Conservation (phyloP, 2,888 invertebrate genomes). For the Pycnomerus fuliginosus region DNA sequence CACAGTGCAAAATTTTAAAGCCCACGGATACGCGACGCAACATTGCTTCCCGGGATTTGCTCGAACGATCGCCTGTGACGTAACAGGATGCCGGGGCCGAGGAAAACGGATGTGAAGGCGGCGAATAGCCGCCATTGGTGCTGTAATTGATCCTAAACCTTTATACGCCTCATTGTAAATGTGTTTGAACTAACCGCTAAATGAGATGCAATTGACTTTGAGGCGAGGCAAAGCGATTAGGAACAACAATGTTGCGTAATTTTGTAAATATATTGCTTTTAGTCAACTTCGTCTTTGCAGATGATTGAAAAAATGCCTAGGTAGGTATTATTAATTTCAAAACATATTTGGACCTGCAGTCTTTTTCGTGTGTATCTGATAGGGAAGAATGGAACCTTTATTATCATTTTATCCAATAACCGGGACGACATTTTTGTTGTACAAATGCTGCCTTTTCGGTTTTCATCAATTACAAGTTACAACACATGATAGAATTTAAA, state of each 20-base stretch:
- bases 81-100: constrained; percentile 27
- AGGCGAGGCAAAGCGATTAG: constrained; percentile 7
- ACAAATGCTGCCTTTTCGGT: not conserved
- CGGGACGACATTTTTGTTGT: no score
- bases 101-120: constrained; percentile 33
- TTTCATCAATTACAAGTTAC: not conserved
- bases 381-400: no score
- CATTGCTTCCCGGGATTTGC: constrained; percentile 35
- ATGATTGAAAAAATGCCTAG: no score
- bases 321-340: no score
- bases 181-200: constrained; percentile 13
- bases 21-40: no score
- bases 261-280: no score
- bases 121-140: constrained; percentile 32
- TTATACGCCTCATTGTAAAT: constrained; percentile 26
- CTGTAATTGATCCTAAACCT: constrained; percentile 39
- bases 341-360: not conserved
- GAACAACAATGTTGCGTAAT: no score
- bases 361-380: no score
- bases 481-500: no score
- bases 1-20: constrained; percentile 22
- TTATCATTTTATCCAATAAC: no score
- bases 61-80: constrained; percentile 44
- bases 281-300: no score
- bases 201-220: constrained; percentile 10